These are phyloP conservation scores for Otolemur garnettii DNA, from an alignment of 2,113 vertebrate species.

Conservation along the genomic window DNA sequence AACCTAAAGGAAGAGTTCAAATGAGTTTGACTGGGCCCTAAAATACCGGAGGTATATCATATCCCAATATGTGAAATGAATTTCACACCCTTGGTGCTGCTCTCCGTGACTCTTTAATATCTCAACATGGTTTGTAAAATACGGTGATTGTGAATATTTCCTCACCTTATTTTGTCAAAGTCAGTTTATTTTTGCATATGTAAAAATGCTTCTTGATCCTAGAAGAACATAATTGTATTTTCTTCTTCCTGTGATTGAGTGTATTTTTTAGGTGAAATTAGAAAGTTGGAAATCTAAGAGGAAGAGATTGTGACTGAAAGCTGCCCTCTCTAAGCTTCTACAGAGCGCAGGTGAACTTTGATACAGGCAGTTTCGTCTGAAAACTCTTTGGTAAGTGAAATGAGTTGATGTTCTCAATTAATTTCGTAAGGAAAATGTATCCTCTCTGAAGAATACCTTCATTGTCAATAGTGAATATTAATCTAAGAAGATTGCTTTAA, in stretches of 20 bases:
- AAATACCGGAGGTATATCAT: conserved; percentile 8
- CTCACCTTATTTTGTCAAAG: background rate
- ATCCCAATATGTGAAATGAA: background rate
- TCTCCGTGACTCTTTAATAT: background rate
- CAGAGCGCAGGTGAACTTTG: background rate
- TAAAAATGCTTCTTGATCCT: background rate
- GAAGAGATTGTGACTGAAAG: conserved; percentile 56
- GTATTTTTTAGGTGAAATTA: conserved; percentile 44
- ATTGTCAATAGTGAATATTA: background rate
- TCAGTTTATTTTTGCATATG: background rate
- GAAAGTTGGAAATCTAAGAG: conserved; percentile 2
- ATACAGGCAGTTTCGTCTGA: background rate
- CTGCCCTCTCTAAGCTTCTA: background rate
- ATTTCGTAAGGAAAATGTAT: background rate
- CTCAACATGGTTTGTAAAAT: background rate
- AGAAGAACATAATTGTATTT: conserved; percentile 7
- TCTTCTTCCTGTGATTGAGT: conserved; percentile 35
- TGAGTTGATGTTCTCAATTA: conserved; percentile 16
- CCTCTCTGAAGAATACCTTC: background rate
- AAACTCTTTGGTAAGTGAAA: background rate
- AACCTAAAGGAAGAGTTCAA: conserved; percentile 5
- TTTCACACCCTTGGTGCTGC: background rate
- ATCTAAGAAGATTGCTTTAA: background rate
- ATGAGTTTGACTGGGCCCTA: background rate
- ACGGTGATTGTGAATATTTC: background rate